phyloP scores from a whole-genome alignment of 2,797 vertebrate genomes.

The Rhodeus uyekii region DNA sequence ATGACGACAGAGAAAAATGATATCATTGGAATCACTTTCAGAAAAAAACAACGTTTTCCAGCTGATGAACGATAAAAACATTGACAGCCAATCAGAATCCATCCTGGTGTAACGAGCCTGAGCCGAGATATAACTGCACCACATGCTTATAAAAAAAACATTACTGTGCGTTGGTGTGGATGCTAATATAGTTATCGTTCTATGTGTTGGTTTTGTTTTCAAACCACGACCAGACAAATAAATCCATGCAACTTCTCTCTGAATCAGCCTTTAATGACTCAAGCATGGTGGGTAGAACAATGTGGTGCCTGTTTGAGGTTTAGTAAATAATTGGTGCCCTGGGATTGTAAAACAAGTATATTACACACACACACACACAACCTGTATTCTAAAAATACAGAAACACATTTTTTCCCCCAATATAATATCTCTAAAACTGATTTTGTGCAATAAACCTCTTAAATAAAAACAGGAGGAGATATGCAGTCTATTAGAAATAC shows the following conservation, averaged over 20 bases:
- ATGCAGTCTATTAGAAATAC: background rate
- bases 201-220: background rate
- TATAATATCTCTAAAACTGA: constrained; percentile 18
- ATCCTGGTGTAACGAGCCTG: no score
- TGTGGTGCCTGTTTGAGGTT: background rate
- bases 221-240: background rate
- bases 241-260: background rate
- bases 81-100: background rate
- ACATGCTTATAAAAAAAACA: background rate
- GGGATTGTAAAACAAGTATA: constrained; percentile 1
- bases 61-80: background rate
- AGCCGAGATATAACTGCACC: no score
- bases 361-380: no score
- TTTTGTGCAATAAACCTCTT: background rate
- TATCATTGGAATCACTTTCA: background rate
- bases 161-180: no score
- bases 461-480: constrained; percentile 10
- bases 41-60: background rate
- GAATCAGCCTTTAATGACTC: constrained; percentile 7
- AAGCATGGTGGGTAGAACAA: background rate
- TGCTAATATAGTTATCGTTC: background rate
- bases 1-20: background rate
- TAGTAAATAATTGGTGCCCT: background rate
- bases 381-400: background rate
- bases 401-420: background rate